Base-by-base conservation (phyloP, 2,888 invertebrate genomes). In the Agonopterix arenella region DNA sequence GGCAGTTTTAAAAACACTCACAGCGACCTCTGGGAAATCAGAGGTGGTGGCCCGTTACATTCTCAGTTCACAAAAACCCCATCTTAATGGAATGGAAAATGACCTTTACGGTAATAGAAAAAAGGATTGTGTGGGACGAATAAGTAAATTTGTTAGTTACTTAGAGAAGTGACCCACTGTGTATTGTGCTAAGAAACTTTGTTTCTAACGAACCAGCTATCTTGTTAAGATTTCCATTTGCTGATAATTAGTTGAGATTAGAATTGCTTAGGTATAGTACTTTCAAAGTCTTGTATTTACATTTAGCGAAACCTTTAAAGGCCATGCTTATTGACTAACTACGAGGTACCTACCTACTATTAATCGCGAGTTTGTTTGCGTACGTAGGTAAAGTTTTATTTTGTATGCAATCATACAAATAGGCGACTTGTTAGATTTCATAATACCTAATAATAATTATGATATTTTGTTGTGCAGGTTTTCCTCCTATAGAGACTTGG, bases 1-100 rank as follows among this genome's bases (percentile, higher is more conserved):
- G 69, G 76, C 66, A 68, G 74, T 82, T 83, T 81, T 81, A 70
- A 73, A 81, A 84, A 82, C 76, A 78, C 67, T 70, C 64, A 66
- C 65, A 62, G 68, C 61, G 75, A 68, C 86, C 86, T 77, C 67
- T 70, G 86, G 86, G 86, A 88, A 88, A 88, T 88, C 85, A 85
- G 70, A 70, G 68, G 71, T 74, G 74, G 72, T 72, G 28, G 28
- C 28, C 28, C 28, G 62, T 40, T 40, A 40, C 40, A 40, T 10
- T 11, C 40, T 9, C 9, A 44, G 28, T 7, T 28, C 28, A 28
- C 28, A 28, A 28, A 28, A 28, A 28, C 28, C 28, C 28, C 28
- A 28, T 5, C 28, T 28, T 28, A 28, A 28, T 28, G 28, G 28
- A 28, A 28, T 28, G 28, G 28, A 28, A 11, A 44, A 13, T 13